A percentile compares a stretch with the other conserved stretches of the same genome.
Conservation (phyloP, 2,888 invertebrate genomes). For the Drosophila dives region DNA sequence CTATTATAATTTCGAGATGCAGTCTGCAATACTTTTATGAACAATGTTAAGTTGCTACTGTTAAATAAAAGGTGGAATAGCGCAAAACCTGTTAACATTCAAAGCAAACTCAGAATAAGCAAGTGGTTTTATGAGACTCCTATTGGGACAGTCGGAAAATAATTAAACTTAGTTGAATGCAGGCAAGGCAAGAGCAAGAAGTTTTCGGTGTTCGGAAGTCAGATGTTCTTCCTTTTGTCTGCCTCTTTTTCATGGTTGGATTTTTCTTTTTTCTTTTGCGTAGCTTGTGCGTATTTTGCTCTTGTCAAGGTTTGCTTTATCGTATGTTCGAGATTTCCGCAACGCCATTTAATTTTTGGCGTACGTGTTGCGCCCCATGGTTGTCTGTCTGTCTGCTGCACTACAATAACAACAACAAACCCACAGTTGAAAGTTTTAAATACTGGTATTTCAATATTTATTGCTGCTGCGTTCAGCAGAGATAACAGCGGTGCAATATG, state of each 20-base stretch:
- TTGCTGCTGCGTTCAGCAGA: slow-evolving; percentile 23
- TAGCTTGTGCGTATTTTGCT: slow-evolving; percentile 25
- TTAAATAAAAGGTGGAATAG: not conserved
- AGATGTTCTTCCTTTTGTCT: not conserved
- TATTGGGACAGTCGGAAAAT: not conserved
- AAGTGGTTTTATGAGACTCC: not conserved
- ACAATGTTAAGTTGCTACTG: not conserved
- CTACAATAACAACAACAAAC: slow-evolving; percentile 20
- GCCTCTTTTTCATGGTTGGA: not conserved
- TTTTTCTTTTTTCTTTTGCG: slow-evolving; percentile 21
- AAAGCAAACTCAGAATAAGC: not conserved
- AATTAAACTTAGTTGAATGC: no score
- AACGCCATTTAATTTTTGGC: slow-evolving; percentile 72
- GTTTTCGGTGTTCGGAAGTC: not conserved
- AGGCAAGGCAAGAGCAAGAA: not conserved
- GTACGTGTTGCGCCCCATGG: slow-evolving; percentile 68
- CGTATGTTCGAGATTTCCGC: slow-evolving; percentile 68
- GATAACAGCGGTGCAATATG: slow-evolving; percentile 23
- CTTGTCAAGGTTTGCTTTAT: slow-evolving; percentile 58
- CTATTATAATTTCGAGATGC: not conserved
- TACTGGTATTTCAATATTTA: slow-evolving; percentile 34
- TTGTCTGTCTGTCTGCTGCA: slow-evolving; percentile 31
- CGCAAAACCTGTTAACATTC: not conserved
- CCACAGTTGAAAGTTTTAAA: slow-evolving; percentile 10
- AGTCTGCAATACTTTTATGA: not conserved